Percentiles rank a stretch among this genome's conserved stretches.
These are phyloP conservation scores for Pseudomyrmex sp. DNA, from an alignment of 1,140 invertebrate species.

Conservation along the genomic window DNA sequence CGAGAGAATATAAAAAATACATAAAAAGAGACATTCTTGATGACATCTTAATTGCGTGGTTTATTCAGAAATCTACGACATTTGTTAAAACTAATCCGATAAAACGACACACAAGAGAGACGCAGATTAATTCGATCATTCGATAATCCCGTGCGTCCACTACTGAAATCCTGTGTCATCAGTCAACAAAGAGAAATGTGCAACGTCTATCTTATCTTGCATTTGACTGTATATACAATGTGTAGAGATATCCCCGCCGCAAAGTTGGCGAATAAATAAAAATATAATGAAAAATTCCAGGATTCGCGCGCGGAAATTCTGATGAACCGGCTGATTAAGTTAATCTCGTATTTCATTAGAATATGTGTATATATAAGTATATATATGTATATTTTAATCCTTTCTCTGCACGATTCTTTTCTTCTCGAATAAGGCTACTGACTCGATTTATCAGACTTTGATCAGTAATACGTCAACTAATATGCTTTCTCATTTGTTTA, in stretches of 20 bases:
- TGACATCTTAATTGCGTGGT: constrained; percentile 5
- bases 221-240: constrained; percentile 17
- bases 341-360: constrained; percentile 23
- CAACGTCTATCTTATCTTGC: constrained; percentile 37
- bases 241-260: not conserved
- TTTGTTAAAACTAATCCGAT: constrained; percentile 20
- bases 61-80: not conserved
- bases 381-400: not conserved
- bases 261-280: constrained; percentile 29
- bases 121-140: constrained; percentile 31
- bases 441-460: not conserved
- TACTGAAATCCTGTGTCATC: constrained; percentile 25
- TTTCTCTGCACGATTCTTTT: not conserved
- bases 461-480: constrained; percentile 11
- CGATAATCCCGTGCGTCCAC: constrained; percentile 19
- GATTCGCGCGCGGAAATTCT: not conserved
- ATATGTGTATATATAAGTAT: not conserved
- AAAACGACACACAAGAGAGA: not conserved
- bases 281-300: not conserved
- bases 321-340: constrained; percentile 9
- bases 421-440: not conserved
- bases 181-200: constrained; percentile 42
- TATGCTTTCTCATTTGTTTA: not conserved
- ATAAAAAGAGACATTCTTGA: constrained; percentile 15
- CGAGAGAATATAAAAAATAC: not conserved